A percentile compares a stretch with the other conserved stretches of the same genome.
Conservation (phyloP, 2,113 vertebrate species). For the Carollia perspicillata region DNA sequence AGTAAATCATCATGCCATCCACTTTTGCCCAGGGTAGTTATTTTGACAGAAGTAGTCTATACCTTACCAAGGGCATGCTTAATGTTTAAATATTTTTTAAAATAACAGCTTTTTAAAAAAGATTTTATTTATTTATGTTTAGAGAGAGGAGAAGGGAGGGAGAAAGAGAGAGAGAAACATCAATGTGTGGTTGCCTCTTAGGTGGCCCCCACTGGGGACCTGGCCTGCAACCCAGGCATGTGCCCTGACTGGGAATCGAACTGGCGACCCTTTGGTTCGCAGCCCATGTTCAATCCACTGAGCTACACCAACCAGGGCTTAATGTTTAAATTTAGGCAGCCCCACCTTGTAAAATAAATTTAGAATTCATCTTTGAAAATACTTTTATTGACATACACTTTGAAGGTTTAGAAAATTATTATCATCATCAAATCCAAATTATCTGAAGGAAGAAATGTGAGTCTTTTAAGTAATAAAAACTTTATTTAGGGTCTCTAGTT, state of each 20-base stretch:
- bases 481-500: neutral
- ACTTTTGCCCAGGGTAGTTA: neutral
- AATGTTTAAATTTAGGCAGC: constrained; percentile 19
- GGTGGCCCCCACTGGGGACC: no score
- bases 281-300: no score
- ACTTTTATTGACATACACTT: neutral
- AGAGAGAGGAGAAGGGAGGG: no score
- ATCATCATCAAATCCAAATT: neutral
- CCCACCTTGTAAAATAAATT: neutral
- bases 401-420: neutral
- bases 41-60: neutral
- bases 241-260: no score
- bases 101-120: no score
- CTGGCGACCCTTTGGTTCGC: no score
- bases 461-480: constrained; percentile 1
- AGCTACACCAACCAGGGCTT: no score
- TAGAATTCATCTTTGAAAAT: neutral
- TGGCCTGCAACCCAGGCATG: no score
- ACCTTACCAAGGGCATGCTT: neutral
- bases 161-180: no score
- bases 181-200: no score
- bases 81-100: no score
- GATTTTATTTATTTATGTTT: no score
- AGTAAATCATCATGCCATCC: neutral
- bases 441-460: neutral